Percentiles rank a stretch among this genome's conserved stretches.
Conservation (phyloP, 92 coral and sea anemone genomes). For the Epizoanthus illoricatus region DNA sequence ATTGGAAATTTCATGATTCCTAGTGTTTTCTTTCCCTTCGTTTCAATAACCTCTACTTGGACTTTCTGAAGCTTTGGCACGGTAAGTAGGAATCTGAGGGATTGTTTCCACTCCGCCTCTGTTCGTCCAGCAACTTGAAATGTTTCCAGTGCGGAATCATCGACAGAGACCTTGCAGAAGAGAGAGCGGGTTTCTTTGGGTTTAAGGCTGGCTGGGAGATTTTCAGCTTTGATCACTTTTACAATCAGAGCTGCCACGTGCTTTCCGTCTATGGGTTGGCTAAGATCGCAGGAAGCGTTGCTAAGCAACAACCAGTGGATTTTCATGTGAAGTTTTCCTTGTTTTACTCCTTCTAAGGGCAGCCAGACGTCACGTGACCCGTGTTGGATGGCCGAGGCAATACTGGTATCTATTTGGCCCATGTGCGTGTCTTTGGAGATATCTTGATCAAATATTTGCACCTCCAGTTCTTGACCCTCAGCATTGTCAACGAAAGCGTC, state of each 20-base stretch:
- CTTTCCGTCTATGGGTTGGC: conserved; percentile 61
- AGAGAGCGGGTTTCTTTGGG: conserved; percentile 56
- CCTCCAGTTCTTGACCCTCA: conserved; percentile 80
- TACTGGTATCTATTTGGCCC: conserved; percentile 63
- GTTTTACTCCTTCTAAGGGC: conserved; percentile 78
- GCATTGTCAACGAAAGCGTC: conserved; percentile 92
- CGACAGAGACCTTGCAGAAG: conserved; percentile 77
- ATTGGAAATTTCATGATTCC: conserved; percentile 62
- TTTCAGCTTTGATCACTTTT: conserved; percentile 65
- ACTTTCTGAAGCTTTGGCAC: conserved; percentile 71
- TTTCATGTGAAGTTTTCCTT: conserved; percentile 73
- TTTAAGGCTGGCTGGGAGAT: conserved; percentile 65
- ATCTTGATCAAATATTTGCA: conserved; percentile 75
- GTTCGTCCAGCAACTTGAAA: conserved; percentile 54
- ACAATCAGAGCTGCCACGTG: conserved; percentile 82
- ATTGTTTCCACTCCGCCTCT: conserved; percentile 71
- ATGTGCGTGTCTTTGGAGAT: conserved; percentile 74
- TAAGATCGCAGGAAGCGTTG: conserved; percentile 62
- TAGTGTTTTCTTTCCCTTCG: conserved; percentile 48
- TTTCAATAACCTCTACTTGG: conserved; percentile 61
- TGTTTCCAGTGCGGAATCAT: conserved; percentile 60
- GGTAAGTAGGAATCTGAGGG: conserved; percentile 74
- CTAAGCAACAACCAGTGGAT: conserved; percentile 78
- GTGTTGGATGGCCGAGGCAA: conserved; percentile 61
- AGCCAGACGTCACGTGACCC: conserved; percentile 83